A percentile compares a stretch with the other conserved stretches of the same genome.
Evolutionary conservation across 2,888 invertebrate genomes (phyloP).

Genomic region (Tetrapedia diversipes): DNA sequence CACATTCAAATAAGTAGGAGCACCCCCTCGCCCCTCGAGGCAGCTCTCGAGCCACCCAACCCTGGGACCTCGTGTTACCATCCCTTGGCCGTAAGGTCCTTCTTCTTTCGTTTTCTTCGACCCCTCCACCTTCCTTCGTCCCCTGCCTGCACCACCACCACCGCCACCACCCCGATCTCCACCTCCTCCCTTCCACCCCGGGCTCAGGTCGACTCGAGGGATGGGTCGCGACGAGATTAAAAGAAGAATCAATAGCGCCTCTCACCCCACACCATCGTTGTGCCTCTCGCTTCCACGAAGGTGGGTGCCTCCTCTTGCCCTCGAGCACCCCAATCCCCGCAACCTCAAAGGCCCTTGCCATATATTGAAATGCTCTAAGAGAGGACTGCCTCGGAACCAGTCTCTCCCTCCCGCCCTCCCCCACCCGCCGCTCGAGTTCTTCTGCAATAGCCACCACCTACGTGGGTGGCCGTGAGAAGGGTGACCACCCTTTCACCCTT

Average conservation of each 20-base stretch:
- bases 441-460: slow-evolving; percentile 66
- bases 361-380: slow-evolving; percentile 82
- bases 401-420: slow-evolving; percentile 23
- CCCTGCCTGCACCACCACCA: slow-evolving; percentile 46
- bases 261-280: slow-evolving; percentile 70
- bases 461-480: slow-evolving; percentile 59
- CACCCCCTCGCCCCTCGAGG: slow-evolving; percentile 61
- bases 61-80: slow-evolving; percentile 60
- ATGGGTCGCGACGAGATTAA: slow-evolving; percentile 82
- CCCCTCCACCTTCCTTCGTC: slow-evolving; percentile 44
- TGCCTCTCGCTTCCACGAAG: slow-evolving; percentile 64
- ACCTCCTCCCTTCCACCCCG: slow-evolving; percentile 44
- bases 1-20: slow-evolving; percentile 82
- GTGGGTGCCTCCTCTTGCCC: slow-evolving; percentile 66
- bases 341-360: slow-evolving; percentile 81
- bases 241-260: slow-evolving; percentile 82
- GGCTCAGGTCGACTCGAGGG: slow-evolving; percentile 66
- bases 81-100: slow-evolving; percentile 63
- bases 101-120: slow-evolving; percentile 69
- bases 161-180: slow-evolving; percentile 44
- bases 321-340: slow-evolving; percentile 67
- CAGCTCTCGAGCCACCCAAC: slow-evolving; percentile 59
- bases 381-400: slow-evolving; percentile 73
- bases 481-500: slow-evolving; percentile 66
- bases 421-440: slow-evolving; percentile 45